Evolutionary conservation across 2,797 vertebrate genomes (phyloP), one percentile per base, ranked within the genome.

Genomic region (Spinus pinus): DNA sequence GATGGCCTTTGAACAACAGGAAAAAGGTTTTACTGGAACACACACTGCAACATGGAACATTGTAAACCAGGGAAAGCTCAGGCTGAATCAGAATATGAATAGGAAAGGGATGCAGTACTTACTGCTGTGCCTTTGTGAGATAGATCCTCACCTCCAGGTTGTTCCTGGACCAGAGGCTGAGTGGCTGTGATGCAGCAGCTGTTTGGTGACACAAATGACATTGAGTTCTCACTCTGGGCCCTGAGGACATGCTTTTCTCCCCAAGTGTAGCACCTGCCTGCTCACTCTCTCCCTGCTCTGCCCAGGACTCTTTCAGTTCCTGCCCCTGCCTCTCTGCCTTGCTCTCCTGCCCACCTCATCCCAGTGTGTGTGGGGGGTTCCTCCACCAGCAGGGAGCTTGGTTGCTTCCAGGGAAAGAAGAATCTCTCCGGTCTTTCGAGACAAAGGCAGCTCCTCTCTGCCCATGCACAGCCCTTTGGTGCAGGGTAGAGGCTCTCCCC

Each of bases 1-100:
- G 88, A 69, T 84, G 85, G 75, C 50, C 67, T 94, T 80, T 74
- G 61, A 93, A 57, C 62, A 89, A 87, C 54, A 91, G 46, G 42
- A 91, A 53, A 75, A 91, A 25, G 7, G 8, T 75, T 95, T 95
- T 61, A 49, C 42, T 87, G 58, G 81, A 81, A 22, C 46, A 57
- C 6, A 24, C 13, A 6, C 7, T 67, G 42, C 19, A 94, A 65
- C 7, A 50, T 23, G 33, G 67, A 72, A 58, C 22, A 37, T 70
- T 83, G 73, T 65, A 88, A 80, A 53, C 17, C 7, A 39, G 47
- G 41, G 42, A 72, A 72, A 80, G 16, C 42, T 87, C 39, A 58
- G 58, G 12, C 13, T 80, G 64, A 85, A 69, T 82, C 42, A 73
- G 47, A 90, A 44, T 57, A 64, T 9, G 14, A 87, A 50, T 31